Evolutionary conservation across 2,888 invertebrate species (phyloP), one percentile per base, ranked within the genome.

Genomic region (Drosophila siamana): DNA sequence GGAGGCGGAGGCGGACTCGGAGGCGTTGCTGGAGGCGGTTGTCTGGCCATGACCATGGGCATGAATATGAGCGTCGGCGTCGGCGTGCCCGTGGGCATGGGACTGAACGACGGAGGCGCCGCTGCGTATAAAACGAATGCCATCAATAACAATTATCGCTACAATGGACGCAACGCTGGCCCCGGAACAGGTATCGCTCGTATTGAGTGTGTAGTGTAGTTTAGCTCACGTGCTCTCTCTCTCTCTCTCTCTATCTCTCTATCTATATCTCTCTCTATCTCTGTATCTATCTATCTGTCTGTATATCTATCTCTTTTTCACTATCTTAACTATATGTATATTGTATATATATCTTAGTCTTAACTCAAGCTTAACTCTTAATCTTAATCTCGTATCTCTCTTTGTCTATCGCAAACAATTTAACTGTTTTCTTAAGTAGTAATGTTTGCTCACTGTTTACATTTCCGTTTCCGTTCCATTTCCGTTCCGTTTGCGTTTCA

Each of bases 121-220:
- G 80, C 86, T 51, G 77, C 77, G 54, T 90, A 90, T 71, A 90
- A 91, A 80, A 90, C 91, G 75, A 92, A 91, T 76, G 90, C 89
- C 74, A 86, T 91, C 78, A 92, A 91, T 85, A 92, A 91, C 85
- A 92, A 91, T 88, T 92, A 92, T 83, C 91, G 92, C 80, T 92
- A 90, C 89, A 91, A 90, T 85, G 89, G 90, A 84, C 91, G 92
- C 89, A 90, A 74, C 72, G 72, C 86, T 72, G 38, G 51, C 80
- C 48, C 78, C 73, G 90, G 86, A 87, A 89, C 92, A 92, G 91
- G 91, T 92, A 91, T 83, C 86, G 87, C 76, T 76, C 79, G 72
- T 46, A 57, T 41, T 71, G 79, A 72, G 69, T 69, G 59, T 74
- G 74, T 71, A 71, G 71, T 74, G 60, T 69, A 70, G 70, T 64